A percentile compares a stretch with the other conserved stretches of the same genome.
Conservation (phyloP, 2,113 vertebrate genomes). For the Myiozetetes cayanensis region DNA sequence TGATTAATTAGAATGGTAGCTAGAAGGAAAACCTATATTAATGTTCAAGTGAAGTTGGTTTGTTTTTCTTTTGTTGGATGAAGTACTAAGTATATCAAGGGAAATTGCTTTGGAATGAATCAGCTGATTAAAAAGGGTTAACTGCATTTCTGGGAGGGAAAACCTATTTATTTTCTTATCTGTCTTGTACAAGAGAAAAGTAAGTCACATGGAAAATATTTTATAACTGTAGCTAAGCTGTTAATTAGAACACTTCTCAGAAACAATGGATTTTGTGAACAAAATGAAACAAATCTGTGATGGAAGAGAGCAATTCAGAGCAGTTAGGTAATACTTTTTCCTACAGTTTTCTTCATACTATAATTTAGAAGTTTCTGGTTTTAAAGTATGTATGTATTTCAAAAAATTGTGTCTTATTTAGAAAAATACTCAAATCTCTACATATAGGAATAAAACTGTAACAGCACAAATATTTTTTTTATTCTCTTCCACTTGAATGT, state of each 20-base stretch:
- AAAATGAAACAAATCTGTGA: neutral
- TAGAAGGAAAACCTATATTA: neutral
- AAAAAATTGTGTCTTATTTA: neutral
- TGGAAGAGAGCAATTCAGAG: neutral
- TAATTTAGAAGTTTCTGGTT: neutral
- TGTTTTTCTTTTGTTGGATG: neutral
- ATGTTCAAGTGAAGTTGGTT: neutral
- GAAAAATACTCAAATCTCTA: neutral
- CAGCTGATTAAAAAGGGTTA: constrained; percentile 18
- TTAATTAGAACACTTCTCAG: constrained; percentile 27
- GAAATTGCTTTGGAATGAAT: neutral
- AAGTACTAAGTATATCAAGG: neutral
- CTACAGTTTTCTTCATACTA: neutral
- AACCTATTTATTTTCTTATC: constrained; percentile 44
- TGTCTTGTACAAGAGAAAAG: constrained; percentile 17
- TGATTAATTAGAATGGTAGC: constrained; percentile 25
- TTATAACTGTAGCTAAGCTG: constrained; percentile 14
- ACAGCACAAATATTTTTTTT: neutral
- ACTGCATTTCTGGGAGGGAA: neutral
- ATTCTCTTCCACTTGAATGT: neutral
- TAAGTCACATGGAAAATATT: constrained; percentile 25
- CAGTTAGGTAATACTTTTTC: neutral
- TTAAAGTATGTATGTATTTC: neutral
- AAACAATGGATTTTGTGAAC: neutral
- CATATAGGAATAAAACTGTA: neutral